Percentiles rank a stretch among this genome's conserved stretches.
Conservation (phyloP, 2,113 vertebrate species). For the Rostratula benghalensis region DNA sequence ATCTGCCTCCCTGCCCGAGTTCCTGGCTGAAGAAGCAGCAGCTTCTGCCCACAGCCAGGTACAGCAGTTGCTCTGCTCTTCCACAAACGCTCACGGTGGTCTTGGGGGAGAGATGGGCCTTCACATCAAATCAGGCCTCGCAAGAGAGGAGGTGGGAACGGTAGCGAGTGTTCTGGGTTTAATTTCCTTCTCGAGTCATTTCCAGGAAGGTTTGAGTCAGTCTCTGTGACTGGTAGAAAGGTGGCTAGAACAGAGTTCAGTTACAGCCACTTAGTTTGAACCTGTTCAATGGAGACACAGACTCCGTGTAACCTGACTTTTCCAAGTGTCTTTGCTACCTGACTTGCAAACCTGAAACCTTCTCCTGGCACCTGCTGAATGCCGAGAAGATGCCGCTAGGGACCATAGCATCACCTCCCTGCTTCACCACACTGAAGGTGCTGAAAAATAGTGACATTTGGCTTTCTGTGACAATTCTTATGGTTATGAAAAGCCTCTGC, state of each 20-base stretch:
- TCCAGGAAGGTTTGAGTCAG: neutral
- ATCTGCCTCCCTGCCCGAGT: neutral
- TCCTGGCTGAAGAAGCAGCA: neutral
- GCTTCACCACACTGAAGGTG: neutral
- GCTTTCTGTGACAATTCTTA: neutral
- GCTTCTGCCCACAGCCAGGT: neutral
- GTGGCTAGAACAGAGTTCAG: neutral
- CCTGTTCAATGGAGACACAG: neutral
- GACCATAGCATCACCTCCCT: neutral
- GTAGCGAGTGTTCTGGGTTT: neutral
- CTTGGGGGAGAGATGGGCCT: neutral
- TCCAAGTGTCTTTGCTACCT: neutral
- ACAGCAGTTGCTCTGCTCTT: neutral
- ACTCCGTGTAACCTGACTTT: neutral
- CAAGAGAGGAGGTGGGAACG: neutral
- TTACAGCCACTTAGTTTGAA: neutral
- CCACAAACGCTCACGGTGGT: fast-evolving
- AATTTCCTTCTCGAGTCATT: neutral
- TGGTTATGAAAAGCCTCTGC: neutral
- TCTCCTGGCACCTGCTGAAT: neutral
- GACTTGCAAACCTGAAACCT: neutral
- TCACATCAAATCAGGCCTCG: neutral
- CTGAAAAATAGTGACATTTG: neutral
- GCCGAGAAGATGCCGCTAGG: too few species aligned
- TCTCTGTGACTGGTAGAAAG: neutral